These are phyloP conservation scores for Guaruba guarouba DNA, from an alignment of 2,113 vertebrate genomes.

Conservation along the genomic window DNA sequence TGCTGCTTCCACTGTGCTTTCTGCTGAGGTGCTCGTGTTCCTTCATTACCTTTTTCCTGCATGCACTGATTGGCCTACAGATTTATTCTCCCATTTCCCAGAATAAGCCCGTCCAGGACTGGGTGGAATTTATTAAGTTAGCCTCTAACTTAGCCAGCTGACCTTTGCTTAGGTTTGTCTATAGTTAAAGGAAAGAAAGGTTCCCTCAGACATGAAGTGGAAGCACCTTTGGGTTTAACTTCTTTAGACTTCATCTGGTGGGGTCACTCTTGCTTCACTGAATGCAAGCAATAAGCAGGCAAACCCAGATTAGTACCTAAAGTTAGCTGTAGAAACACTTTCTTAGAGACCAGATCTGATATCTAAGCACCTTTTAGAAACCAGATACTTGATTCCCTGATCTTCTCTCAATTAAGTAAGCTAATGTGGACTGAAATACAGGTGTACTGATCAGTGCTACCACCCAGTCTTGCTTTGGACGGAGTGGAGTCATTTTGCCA, in stretches of 20 bases:
- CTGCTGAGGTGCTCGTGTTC: neutral
- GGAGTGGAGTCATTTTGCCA: neutral
- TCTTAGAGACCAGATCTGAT: neutral
- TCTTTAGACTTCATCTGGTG: constrained; percentile 28
- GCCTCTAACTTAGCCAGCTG: neutral
- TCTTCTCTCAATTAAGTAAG: neutral
- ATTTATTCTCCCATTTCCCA: neutral
- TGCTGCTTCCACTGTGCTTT: neutral
- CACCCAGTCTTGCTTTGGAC: neutral
- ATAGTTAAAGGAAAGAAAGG: neutral
- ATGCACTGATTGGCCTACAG: neutral
- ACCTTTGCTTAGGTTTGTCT: neutral
- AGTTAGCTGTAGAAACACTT: neutral
- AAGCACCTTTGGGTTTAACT: neutral
- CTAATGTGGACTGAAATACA: neutral
- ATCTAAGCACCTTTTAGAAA: neutral
- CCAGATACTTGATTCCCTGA: neutral
- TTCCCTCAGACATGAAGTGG: neutral
- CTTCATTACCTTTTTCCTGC: neutral
- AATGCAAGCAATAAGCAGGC: neutral
- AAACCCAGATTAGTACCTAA: neutral
- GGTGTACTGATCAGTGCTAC: rapidly evolving
- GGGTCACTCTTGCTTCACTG: constrained; percentile 43
- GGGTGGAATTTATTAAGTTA: neutral
- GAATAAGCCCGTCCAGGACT: neutral